Evolutionary conservation across 2,113 vertebrate genomes (phyloP).

Genomic region (Cyrtonyx montezumae): DNA sequence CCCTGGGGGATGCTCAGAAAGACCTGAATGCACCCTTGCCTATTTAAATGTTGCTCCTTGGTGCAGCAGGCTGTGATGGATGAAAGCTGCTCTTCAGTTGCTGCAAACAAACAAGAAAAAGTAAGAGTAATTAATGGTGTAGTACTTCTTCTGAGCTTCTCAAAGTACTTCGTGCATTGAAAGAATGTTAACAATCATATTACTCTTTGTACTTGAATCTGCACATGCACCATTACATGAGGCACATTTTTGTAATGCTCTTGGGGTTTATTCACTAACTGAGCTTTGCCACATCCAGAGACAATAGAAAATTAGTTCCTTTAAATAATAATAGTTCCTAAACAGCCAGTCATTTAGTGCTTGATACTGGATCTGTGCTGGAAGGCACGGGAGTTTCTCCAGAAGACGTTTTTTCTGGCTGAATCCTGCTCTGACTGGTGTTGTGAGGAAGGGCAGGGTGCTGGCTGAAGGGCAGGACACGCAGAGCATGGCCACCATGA

Average conservation of each 20-base stretch:
- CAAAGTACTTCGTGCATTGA: background rate
- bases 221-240: background rate
- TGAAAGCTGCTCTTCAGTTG: background rate
- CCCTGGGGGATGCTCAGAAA: background rate
- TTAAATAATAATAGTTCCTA: background rate
- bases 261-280: background rate
- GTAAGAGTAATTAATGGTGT: background rate
- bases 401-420: constrained; percentile 4
- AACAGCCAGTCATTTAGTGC: background rate
- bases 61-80: background rate
- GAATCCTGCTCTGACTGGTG: constrained; percentile 18
- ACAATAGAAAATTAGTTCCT: constrained; percentile 20
- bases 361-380: background rate
- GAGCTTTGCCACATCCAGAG: background rate
- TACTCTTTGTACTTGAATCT: background rate
- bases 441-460: background rate
- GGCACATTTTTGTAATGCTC: background rate
- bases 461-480: background rate
- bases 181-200: background rate
- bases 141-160: background rate
- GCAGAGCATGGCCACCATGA: background rate
- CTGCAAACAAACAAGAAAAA: background rate
- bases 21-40: background rate
- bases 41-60: background rate
- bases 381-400: constrained; percentile 10